Evolutionary conservation across 1,140 invertebrate species (phyloP), one percentile per base, ranked within the genome.

Genomic region (Diachasma alloeum): DNA sequence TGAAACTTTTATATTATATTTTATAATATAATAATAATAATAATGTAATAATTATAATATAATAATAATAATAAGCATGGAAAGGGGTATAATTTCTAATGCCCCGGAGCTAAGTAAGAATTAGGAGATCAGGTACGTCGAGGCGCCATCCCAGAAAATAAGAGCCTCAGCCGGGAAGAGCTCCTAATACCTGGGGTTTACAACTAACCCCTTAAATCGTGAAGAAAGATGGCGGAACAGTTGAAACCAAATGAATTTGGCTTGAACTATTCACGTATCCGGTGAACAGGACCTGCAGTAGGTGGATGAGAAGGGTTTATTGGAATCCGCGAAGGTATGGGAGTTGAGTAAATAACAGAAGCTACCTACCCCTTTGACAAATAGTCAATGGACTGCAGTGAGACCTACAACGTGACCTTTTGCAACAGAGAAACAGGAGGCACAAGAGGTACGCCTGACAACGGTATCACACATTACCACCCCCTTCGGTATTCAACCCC

Each of bases 401-500:
- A 77, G 79, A 80, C 78, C 81, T 81, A 72, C 39, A 31, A 75
- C 75, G 67, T 81, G 85, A 86, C 84, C 84, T 85, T 86, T 86
- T 81, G 69, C 71, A 86, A 70, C 80, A 83, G 85, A 83, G 79
- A 63, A 59, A 11, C 75, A 76, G 75, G 44, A 37, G 6, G 10
- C 19, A 44, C 37, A 44, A 53, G 75, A 76, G 75, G 75, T 76
- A 72, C 22, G 37, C 71, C 63, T 8, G 37, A 17, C 44, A 36
- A 69, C 0, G 11, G 66, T 48, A 22, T 19, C n/a, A 63, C 48
- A 67, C 22, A n/a, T 67, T 37, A 4, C 69, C 70, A 68, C 75
- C 70, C 46, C 69, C 44, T 37, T 31, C 48, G 2, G 6, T 19
- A 17, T 53, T 53, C 48, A 53, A 6, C 48, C 48, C 48, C 48